Percentiles rank a stretch among this genome's conserved stretches.
These are phyloP conservation scores for Gryllus longicercus DNA, from an alignment of 2,888 invertebrate species.

Conservation along the genomic window DNA sequence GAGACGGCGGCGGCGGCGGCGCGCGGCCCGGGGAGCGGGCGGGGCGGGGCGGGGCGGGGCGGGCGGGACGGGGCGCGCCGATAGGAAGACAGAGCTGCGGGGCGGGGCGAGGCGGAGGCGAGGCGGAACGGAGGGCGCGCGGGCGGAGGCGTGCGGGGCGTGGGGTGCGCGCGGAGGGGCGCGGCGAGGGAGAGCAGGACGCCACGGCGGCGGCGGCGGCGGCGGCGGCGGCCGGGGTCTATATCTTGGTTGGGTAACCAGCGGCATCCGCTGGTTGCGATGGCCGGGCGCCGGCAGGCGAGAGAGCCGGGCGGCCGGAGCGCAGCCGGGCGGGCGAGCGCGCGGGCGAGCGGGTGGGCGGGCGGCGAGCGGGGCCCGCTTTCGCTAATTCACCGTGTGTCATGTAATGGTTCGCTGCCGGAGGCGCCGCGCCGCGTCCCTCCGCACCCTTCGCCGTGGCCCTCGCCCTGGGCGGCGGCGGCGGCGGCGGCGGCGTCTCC, in stretches of 20 bases:
- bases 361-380: background rate
- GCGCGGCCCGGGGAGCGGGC: slow-evolving; percentile 32
- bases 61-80: slow-evolving; percentile 19
- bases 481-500: background rate
- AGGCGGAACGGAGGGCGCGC: background rate
- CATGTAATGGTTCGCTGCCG: slow-evolving; percentile 30
- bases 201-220: background rate
- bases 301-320: background rate
- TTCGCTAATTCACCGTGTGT: slow-evolving; percentile 30
- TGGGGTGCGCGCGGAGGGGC: slow-evolving; percentile 5
- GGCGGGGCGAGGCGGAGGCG: slow-evolving; percentile 4
- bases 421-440: background rate
- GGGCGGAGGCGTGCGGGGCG: slow-evolving; percentile 25
- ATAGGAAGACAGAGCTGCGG: slow-evolving; percentile 20
- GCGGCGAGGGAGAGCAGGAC: background rate
- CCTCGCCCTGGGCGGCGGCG: background rate
- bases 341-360: no score
- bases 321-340: no score
- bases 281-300: background rate
- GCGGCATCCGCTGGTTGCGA: slow-evolving; percentile 17
- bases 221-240: slow-evolving; percentile 17
- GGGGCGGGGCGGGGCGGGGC: slow-evolving; percentile 28
- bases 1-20: slow-evolving; percentile 26
- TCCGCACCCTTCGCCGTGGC: background rate
- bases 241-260: slow-evolving; percentile 17